Conservation (phyloP, 2,113 vertebrate genomes). For the Rhombomys opimus region DNA sequence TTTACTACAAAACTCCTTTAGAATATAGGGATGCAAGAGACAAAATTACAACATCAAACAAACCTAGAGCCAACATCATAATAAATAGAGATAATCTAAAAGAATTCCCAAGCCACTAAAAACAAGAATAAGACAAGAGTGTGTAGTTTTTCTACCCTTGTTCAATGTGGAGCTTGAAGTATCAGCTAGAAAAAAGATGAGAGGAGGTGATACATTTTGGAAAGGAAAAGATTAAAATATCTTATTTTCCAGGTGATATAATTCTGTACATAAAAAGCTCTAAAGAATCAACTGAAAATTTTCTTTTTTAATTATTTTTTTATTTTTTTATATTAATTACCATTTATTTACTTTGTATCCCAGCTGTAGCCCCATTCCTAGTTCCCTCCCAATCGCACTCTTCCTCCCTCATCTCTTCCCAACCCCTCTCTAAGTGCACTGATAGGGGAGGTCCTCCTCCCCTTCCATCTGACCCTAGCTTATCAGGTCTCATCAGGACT, state of each 20-base stretch:
- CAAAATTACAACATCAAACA: not conserved
- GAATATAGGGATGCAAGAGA: not conserved
- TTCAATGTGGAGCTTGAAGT: not conserved
- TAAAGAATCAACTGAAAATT: not conserved
- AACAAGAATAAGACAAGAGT: not conserved
- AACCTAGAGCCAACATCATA: not conserved
- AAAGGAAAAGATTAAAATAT: not conserved
- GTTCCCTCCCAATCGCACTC: no score
- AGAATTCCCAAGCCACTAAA: not conserved
- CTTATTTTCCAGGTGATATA: not conserved
- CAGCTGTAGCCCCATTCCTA: no score
- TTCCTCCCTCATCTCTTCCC: no score
- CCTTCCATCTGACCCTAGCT: no score
- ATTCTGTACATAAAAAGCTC: not conserved
- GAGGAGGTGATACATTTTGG: not conserved
- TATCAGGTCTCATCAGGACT: no score
- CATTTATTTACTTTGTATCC: no score
- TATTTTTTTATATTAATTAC: no score
- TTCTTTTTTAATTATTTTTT: no score
- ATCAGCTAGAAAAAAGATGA: not conserved
- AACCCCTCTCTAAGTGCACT: no score
- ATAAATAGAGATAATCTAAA: not conserved
- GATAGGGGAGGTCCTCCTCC: no score
- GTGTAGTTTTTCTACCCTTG: not conserved
- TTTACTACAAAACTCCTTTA: not conserved